Evolutionary conservation across 2,888 invertebrate species (phyloP).

Genomic region (Hemicrepidius hirtus): DNA sequence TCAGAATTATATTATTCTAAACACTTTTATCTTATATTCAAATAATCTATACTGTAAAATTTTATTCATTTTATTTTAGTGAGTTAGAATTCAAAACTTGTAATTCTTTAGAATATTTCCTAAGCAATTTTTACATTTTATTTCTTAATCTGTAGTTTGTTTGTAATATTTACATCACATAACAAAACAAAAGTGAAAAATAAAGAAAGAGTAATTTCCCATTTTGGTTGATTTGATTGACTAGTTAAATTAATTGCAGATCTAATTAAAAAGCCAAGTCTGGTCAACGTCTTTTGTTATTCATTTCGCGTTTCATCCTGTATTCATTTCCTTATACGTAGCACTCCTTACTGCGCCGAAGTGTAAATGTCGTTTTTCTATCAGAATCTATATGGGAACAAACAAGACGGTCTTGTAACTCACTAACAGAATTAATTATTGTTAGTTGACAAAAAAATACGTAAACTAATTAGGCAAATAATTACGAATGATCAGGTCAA

Average conservation of each 20-base stretch:
- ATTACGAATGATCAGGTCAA: slow-evolving; percentile 57
- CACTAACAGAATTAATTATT: slow-evolving; percentile 67
- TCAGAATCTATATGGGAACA: slow-evolving; percentile 66
- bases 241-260: slow-evolving; percentile 69
- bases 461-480: slow-evolving; percentile 71
- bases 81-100: no score
- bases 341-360: slow-evolving; percentile 66
- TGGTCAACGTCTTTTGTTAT: slow-evolving; percentile 66
- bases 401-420: slow-evolving; percentile 61
- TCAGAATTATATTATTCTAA: no score
- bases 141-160: no score
- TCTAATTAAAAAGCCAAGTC: slow-evolving; percentile 69
- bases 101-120: no score
- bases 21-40: no score
- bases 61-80: no score
- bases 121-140: no score
- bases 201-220: slow-evolving; percentile 52
- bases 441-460: slow-evolving; percentile 69
- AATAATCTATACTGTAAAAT: no score
- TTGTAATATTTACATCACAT: no score
- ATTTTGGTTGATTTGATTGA: slow-evolving; percentile 70
- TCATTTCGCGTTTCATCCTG: slow-evolving; percentile 62
- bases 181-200: slow-evolving; percentile 10
- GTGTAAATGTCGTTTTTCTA: slow-evolving; percentile 70
- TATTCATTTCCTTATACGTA: slow-evolving; percentile 66